Percentiles rank a stretch among this genome's conserved stretches.
Conservation (phyloP, 1,140 invertebrate species). For the Brachionus paranguensis region DNA sequence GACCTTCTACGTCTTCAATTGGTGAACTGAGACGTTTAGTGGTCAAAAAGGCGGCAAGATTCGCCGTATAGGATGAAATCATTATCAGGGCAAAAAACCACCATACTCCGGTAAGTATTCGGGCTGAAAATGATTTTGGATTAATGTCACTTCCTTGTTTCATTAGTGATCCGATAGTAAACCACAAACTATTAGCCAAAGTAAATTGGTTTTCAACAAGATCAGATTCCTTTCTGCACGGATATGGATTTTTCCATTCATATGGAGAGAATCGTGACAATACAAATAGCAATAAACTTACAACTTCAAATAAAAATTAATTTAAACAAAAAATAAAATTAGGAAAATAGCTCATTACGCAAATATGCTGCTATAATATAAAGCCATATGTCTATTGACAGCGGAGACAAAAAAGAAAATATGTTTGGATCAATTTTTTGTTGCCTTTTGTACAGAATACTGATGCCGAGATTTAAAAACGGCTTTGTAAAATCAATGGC, state of each 20-base stretch:
- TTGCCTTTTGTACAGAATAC: conserved; percentile 59
- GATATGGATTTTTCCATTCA: conserved; percentile 87
- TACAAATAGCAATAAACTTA: conserved; percentile 88
- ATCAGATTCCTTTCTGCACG: conserved; percentile 71
- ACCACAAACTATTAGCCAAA: conserved; percentile 85
- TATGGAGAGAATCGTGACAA: conserved; percentile 93
- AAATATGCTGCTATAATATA: conserved; percentile 57
- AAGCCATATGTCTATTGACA: conserved; percentile 54
- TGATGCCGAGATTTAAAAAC: conserved; percentile 80
- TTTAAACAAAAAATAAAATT: background rate
- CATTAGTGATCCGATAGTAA: conserved; percentile 68
- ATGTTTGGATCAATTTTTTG: conserved; percentile 57
- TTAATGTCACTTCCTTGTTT: conserved; percentile 52
- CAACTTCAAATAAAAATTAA: conserved; percentile 57
- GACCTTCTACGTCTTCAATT: conserved; percentile 62
- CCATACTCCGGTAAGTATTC: conserved; percentile 93
- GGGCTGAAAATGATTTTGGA: conserved; percentile 68
- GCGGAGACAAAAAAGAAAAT: conserved; percentile 34
- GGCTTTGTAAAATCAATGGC: conserved; percentile 91
- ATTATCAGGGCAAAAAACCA: conserved; percentile 99
- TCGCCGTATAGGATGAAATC: conserved; percentile 95
- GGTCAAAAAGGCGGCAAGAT: conserved; percentile 86
- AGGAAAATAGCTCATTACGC: background rate
- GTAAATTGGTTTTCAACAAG: conserved; percentile 86
- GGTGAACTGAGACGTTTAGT: conserved; percentile 91